Evolutionary conservation across 2,888 invertebrate genomes (phyloP).

Genomic region (Xestia rhomboidea): DNA sequence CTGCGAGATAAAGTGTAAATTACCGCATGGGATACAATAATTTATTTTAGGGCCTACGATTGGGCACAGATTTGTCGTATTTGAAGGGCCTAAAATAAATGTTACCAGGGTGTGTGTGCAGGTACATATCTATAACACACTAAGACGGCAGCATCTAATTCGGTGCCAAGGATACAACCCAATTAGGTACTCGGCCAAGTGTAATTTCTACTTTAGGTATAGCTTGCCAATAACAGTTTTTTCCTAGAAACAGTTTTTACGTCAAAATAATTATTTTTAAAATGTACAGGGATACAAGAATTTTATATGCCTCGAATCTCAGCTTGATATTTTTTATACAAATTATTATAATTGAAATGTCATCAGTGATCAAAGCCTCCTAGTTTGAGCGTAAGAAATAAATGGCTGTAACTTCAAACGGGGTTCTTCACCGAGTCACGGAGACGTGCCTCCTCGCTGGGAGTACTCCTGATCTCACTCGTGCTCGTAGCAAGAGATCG

Average conservation of each 20-base stretch:
- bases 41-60: background rate
- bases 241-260: background rate
- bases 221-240: background rate
- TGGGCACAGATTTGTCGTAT: background rate
- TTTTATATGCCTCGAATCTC: background rate
- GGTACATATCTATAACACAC: background rate
- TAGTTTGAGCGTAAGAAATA: conserved; percentile 1
- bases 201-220: background rate
- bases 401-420: conserved; percentile 35
- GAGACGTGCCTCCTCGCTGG: background rate
- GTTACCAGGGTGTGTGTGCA: no score
- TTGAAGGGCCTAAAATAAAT: background rate
- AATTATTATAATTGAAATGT: conserved; percentile 16
- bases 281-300: background rate
- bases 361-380: conserved; percentile 42
- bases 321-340: background rate
- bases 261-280: background rate
- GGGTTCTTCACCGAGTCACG: no score
- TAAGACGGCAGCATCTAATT: background rate
- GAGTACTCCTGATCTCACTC: background rate
- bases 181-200: background rate
- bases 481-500: background rate
- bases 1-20: background rate
- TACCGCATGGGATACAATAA: no score
- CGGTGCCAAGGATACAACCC: background rate